phyloP scores from a whole-genome alignment of 2,888 invertebrate genomes.

The Neuroscelio doddi region DNA sequence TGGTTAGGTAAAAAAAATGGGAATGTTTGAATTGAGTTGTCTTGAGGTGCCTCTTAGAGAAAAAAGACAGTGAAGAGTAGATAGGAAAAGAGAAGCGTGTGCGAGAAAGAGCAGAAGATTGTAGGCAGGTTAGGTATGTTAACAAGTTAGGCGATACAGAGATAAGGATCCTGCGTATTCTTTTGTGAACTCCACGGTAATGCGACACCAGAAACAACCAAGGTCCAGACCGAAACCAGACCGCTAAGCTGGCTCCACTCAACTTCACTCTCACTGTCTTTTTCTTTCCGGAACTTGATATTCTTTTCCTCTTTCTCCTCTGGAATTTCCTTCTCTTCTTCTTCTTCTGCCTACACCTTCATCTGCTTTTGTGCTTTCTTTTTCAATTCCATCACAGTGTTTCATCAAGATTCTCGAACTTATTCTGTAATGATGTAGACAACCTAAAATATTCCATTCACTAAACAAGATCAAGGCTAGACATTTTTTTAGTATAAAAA shows the following conservation, averaged over 20 bases:
- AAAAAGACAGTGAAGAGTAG: slow-evolving; percentile 3
- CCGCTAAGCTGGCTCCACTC: slow-evolving; percentile 37
- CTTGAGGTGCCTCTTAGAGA: background rate
- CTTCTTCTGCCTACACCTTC: slow-evolving; percentile 5
- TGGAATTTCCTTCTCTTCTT: slow-evolving; percentile 16
- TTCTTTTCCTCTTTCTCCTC: slow-evolving; percentile 29
- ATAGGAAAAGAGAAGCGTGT: slow-evolving; percentile 15
- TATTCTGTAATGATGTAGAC: slow-evolving; percentile 32
- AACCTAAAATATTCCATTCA: slow-evolving; percentile 60
- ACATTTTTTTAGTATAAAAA: background rate
- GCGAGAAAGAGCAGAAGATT: slow-evolving; percentile 36
- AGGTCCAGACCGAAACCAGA: slow-evolving; percentile 56
- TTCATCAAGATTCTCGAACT: background rate
- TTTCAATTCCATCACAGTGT: background rate
- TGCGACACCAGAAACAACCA: slow-evolving; percentile 67
- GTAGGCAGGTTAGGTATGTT: slow-evolving; percentile 68
- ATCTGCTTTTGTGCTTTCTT: background rate
- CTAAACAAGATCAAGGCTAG: slow-evolving; percentile 51
- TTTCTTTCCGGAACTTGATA: slow-evolving; percentile 22
- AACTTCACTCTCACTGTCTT: slow-evolving; percentile 13
- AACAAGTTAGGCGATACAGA: slow-evolving; percentile 70
- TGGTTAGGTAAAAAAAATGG: slow-evolving; percentile 21
- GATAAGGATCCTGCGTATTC: slow-evolving; percentile 68
- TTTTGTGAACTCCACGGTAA: slow-evolving; percentile 68
- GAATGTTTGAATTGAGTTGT: slow-evolving; percentile 23